Base-by-base conservation (phyloP, 2,113 vertebrate species). In the Heliornis fulica region DNA sequence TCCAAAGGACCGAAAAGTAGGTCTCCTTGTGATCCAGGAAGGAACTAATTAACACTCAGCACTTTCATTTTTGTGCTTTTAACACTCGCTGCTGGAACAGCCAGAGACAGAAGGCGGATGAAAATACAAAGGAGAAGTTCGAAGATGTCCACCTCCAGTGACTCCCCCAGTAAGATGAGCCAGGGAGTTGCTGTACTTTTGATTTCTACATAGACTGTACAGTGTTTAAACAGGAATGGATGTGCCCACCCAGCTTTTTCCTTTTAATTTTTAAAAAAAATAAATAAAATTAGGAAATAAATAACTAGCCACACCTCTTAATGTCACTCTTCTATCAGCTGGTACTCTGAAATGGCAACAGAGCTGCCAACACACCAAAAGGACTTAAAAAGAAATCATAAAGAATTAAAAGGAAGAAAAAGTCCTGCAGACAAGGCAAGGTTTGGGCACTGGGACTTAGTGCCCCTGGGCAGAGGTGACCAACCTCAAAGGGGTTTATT, bases 11-110 rank as follows among this genome's bases (percentile, higher is more conserved):
- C 74, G 50, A 36, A 19, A 90, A 88, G 54, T 17, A 66, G 72
- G 54, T 69, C 69, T 82, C 57, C 66, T 18, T 68, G 40, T 61
- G 57, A 90, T 45, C 45, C 78, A 90, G 82, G 74, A 94, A 91
- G 70, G 64, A 81, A 70, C 68, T 87, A 69, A 87, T 86, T 87
- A 89, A 54, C 50, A 43, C 31, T 61, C 5, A n/a, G 41, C 36
- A 54, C 68, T 72, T 77, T 56, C 48, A 41, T 56, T 94, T 79
- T 56, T 87, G 17, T n/a, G 50, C 21, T 60, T 65, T 6, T 25
- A 40, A 1, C 1, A 1, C 66, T 31, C n/a, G 50, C 68, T 36
- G 59, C 64, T 50, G 51, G 17, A 70, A 68, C 34, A 93, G 45
- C 34, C 68, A 51, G 75, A 31, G 66, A 60, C 41, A 83, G 43